Conservation (phyloP, 2,888 invertebrate species). For the Hesperia comma region DNA sequence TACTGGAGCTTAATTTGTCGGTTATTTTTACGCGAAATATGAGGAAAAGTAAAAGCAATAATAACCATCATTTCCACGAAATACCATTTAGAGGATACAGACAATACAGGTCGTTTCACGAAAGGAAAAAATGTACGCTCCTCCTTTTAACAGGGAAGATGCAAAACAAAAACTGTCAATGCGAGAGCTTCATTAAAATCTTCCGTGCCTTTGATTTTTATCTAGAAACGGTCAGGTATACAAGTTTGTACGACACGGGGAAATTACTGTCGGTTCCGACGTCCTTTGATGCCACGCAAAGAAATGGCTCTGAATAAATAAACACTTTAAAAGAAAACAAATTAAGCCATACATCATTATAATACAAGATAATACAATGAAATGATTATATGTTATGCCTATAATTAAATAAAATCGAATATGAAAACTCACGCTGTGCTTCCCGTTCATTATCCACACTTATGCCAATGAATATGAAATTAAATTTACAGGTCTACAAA, state of each 20-base stretch:
- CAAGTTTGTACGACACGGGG: constrained; percentile 55
- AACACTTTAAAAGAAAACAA: constrained; percentile 42
- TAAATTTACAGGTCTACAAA: constrained; percentile 41
- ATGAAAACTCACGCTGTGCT: not conserved
- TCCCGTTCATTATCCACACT: not conserved
- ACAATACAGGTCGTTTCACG: constrained; percentile 26
- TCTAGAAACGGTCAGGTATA: constrained; percentile 70
- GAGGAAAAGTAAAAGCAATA: not conserved
- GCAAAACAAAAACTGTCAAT: constrained; percentile 73
- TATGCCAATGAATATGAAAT: constrained; percentile 9
- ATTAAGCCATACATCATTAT: not conserved
- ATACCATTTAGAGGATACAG: constrained; percentile 25
- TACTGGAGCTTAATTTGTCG: no score
- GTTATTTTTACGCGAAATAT: not conserved
- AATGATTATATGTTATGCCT: not conserved
- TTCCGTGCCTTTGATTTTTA: constrained; percentile 79
- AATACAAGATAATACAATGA: not conserved
- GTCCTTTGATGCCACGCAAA: constrained; percentile 64
- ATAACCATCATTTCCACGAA: not conserved
- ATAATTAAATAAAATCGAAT: not conserved
- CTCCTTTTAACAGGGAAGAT: constrained; percentile 52
- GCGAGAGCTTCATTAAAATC: constrained; percentile 82
- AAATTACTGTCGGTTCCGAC: constrained; percentile 52
- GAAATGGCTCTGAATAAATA: constrained; percentile 50
- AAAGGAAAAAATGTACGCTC: constrained; percentile 43